Base-by-base conservation (phyloP, 2,113 vertebrate species). In the Piliocolobus tephrosceles region DNA sequence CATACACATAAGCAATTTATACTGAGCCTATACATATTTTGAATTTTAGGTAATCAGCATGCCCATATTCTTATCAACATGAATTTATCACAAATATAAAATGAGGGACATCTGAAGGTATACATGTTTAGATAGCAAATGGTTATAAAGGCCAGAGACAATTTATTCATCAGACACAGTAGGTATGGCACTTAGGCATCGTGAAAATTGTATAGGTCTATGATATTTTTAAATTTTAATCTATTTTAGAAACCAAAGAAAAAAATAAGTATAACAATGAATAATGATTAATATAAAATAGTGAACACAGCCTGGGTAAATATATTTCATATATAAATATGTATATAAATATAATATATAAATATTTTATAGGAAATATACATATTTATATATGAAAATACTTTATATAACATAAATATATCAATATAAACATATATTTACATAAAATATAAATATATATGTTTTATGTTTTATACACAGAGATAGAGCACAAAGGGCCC, bases 21-120 rank as follows among this genome's bases (percentile, higher is more conserved):
- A 47, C 2, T 57, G n/a, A 72, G n/a, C 1, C 2, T 20, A 32
- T 45, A 79, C 2, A 20, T 55, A 20, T 2, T 86, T 79, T 72
- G 5, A 88, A 79, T 73, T 50, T 68, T 75, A 92, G 84, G 8
- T 75, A 43, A 47, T 82, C 20, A 61, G 1, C 11, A 78, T 81
- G 2, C 9, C 32, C 90, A 17, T 75, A 55, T 88, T 38, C 3
- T 88, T 52, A 16, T 13, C n/a, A 86, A 38, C 3, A 22, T 35
- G 22, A 61, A 86, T 80, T 35, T 91, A 68, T 94, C 32, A 92
- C 25, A 90, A 70, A 52, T 40, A 84, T 13, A 55, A 23, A 76
- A 57, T 6, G 82, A 5, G 7, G 4, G 3, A 50, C 57, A 85
- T n/a, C 2, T 82, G 23, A 91, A 64, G 23, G 45, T 78, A 23